These are phyloP conservation scores for Parasteatoda lunata DNA, from an alignment of 2,888 invertebrate genomes.

Conservation along the genomic window DNA sequence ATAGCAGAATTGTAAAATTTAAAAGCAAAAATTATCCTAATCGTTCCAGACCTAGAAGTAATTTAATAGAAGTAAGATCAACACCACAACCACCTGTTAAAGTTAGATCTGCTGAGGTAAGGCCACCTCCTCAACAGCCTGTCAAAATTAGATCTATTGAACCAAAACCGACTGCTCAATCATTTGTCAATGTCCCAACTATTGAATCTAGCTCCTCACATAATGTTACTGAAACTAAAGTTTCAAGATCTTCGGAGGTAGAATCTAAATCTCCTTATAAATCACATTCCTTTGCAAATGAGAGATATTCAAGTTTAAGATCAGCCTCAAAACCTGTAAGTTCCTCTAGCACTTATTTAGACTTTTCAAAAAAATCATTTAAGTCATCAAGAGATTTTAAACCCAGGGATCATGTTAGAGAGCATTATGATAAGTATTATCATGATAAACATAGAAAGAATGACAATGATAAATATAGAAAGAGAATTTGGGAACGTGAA, in stretches of 20 bases:
- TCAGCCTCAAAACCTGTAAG: not conserved
- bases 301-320: too few species aligned
- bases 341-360: not conserved
- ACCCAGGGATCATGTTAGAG: slow-evolving; percentile 11
- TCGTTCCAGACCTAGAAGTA: too few species aligned
- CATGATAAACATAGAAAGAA: not conserved
- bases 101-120: too few species aligned
- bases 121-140: too few species aligned
- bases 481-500: not conserved
- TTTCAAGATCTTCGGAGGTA: too few species aligned
- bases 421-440: slow-evolving; percentile 9
- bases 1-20: too few species aligned
- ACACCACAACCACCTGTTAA: too few species aligned
- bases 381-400: not conserved
- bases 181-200: not conserved
- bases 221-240: not conserved
- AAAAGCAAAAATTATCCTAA: too few species aligned
- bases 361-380: not conserved
- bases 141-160: too few species aligned
- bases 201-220: not conserved
- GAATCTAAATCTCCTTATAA: not conserved
- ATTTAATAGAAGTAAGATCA: too few species aligned
- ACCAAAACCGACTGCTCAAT: too few species aligned
- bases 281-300: not conserved
- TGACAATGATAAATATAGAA: not conserved